A percentile compares a stretch with the other conserved stretches of the same genome.
phyloP scores from a whole-genome alignment of 30 jellyfish, hydroid and myxozoan genomes.

The Cassiopea andromeda region DNA sequence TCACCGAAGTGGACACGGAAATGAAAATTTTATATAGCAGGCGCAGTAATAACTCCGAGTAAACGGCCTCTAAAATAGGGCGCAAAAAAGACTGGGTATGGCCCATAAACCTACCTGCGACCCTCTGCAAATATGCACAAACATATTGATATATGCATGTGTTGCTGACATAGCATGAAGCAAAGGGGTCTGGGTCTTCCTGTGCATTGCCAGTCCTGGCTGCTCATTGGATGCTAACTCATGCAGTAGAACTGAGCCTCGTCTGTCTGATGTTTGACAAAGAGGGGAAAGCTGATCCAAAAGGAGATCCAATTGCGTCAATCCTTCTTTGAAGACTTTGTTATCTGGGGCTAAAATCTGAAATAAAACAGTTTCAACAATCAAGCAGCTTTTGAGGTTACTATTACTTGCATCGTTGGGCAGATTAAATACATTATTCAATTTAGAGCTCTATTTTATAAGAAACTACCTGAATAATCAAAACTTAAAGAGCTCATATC shows the following conservation, averaged over 20 bases:
- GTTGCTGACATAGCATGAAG: conserved; percentile 97
- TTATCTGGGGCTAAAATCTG: conserved; percentile 93
- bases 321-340: conserved; percentile 90
- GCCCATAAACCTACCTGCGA: conserved; percentile 78
- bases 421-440: no score
- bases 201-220: conserved; percentile 88
- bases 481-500: no score
- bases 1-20: no score
- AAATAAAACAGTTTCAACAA: no score
- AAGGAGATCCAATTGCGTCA: conserved; percentile 78
- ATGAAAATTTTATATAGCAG: no score
- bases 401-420: no score
- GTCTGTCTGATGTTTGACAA: conserved; percentile 52
- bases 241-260: conserved; percentile 89
- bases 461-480: no score
- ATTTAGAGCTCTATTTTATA: no score
- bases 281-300: conserved; percentile 84
- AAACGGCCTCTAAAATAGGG: no score
- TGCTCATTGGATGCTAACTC: conserved; percentile 88
- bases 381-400: no score
- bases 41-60: no score
- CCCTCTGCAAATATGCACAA: conserved; percentile 94
- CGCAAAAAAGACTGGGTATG: no score
- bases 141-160: conserved; percentile 88
- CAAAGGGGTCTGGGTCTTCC: conserved; percentile 85